Evolutionary conservation across 2,888 invertebrate species (phyloP), one percentile per base, ranked within the genome.

Genomic region (Tanypteryx hageni): DNA sequence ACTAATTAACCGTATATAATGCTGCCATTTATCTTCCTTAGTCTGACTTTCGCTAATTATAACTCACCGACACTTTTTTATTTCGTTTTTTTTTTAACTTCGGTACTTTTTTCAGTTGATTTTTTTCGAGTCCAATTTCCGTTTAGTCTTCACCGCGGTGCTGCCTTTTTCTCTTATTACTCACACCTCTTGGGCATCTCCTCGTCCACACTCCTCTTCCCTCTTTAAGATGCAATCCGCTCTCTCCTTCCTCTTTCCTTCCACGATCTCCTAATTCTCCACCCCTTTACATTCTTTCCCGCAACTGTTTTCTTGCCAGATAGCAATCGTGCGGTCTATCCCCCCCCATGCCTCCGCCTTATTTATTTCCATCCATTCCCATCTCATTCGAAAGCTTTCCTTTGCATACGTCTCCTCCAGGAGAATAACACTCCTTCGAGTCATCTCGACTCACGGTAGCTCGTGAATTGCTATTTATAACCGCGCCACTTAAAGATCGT

Each of bases 331-430:
- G 76, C 22, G 22, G 22, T 22, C 5, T 76, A 13, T 22, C 22
- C 76, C 76, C 27, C 76, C 76, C 27, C 22, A 22, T 76, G 13
- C 22, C 76, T 76, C 76, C 44, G 1, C 76, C 76, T 76, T 76
- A 76, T 76, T 76, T 76, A 76, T 76, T 76, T 27, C 76, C 76
- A 76, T 76, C 76, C 68, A 22, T 68, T 68, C 18, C 68, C 18
- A 22, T 68, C 76, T 76, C 76, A 76, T 76, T 27, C 27, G 76
- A 22, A 76, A 22, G 27, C 22, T 76, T 76, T 76, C 27, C 76
- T 76, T 13, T 76, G 76, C 44, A 44, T 76, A 22, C 68, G 68
- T n/a, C 44, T 68, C 76, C 76, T 76, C 76, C 22, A 1, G 76
- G 13, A 3, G 44, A 5, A 44, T 22, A 22, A 76, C 76, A 76